Evolutionary conservation across 1,140 invertebrate genomes (phyloP).

Genomic region (Papilio aristodemus): DNA sequence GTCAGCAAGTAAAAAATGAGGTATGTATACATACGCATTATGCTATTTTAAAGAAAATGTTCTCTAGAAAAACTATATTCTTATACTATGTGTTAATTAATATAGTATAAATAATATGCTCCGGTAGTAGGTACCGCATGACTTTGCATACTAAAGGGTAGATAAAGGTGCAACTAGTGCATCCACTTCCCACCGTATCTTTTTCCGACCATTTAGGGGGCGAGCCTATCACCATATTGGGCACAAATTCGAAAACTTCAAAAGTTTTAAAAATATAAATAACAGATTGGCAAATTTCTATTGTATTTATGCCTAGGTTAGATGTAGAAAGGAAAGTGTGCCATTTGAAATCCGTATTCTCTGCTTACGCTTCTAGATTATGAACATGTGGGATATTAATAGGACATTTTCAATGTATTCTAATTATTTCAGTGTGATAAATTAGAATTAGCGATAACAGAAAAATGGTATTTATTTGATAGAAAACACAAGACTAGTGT

Average conservation of each 20-base stretch:
- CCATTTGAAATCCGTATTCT: too few relatives aligned
- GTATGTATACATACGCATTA: slow-evolving; percentile 41
- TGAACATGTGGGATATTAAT: background rate
- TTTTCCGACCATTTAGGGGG: too few relatives aligned
- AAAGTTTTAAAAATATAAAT: too few relatives aligned
- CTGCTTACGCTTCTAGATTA: too few relatives aligned
- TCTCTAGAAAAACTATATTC: background rate
- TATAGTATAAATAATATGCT: background rate
- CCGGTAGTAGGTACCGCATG: background rate
- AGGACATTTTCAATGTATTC: background rate
- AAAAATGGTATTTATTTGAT: slow-evolving; percentile 69
- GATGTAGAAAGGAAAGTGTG: too few relatives aligned
- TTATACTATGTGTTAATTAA: background rate
- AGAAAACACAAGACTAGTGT: slow-evolving; percentile 50
- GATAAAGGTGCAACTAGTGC: too few relatives aligned
- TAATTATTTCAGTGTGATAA: slow-evolving; percentile 57
- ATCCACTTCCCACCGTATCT: too few relatives aligned
- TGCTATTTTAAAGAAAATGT: background rate
- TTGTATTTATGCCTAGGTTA: too few relatives aligned
- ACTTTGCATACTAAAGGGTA: too few relatives aligned
- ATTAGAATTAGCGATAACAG: slow-evolving; percentile 55
- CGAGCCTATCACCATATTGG: too few relatives aligned
- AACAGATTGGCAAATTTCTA: too few relatives aligned
- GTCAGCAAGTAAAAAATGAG: slow-evolving; percentile 66
- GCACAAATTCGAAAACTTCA: too few relatives aligned